Evolutionary conservation across 2,797 vertebrate species (phyloP).

Genomic region (Microctenopoma steveboyesi): DNA sequence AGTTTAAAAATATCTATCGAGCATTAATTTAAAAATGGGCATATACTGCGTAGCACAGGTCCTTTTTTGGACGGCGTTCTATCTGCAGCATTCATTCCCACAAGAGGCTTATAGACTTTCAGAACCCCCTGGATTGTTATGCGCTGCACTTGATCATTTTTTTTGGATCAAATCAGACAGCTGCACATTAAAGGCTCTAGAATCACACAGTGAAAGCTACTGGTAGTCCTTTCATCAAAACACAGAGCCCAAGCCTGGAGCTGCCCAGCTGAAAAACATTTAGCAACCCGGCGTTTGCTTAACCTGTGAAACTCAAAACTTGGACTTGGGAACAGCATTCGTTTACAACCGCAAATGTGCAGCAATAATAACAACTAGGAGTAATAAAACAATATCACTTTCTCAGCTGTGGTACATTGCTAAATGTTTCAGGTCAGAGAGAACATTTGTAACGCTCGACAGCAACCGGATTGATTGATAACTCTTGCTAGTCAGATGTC

Average conservation of each 20-base stretch:
- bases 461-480: background rate
- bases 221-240: constrained; percentile 42
- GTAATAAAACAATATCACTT: constrained; percentile 11
- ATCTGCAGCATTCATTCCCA: background rate
- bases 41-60: background rate
- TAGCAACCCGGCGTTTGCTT: constrained; percentile 33
- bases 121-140: constrained; percentile 49
- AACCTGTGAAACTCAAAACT: constrained; percentile 55
- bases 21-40: background rate
- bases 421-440: constrained; percentile 2
- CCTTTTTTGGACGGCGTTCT: background rate
- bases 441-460: background rate
- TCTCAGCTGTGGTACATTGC: constrained; percentile 9
- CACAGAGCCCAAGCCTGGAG: constrained; percentile 24
- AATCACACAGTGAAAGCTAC: constrained; percentile 48
- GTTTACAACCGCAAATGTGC: constrained; percentile 36
- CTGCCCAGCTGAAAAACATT: constrained; percentile 47
- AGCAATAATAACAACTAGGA: constrained; percentile 31
- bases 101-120: constrained; percentile 42
- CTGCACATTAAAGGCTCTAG: constrained; percentile 65
- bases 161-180: constrained; percentile 71
- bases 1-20: constrained; percentile 1
- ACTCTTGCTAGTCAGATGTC: constrained; percentile 7
- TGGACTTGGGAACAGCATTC: constrained; percentile 11
- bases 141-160: constrained; percentile 59